phyloP scores from a whole-genome alignment of 2,797 vertebrate species.

The Tolypeutes matacus region DNA sequence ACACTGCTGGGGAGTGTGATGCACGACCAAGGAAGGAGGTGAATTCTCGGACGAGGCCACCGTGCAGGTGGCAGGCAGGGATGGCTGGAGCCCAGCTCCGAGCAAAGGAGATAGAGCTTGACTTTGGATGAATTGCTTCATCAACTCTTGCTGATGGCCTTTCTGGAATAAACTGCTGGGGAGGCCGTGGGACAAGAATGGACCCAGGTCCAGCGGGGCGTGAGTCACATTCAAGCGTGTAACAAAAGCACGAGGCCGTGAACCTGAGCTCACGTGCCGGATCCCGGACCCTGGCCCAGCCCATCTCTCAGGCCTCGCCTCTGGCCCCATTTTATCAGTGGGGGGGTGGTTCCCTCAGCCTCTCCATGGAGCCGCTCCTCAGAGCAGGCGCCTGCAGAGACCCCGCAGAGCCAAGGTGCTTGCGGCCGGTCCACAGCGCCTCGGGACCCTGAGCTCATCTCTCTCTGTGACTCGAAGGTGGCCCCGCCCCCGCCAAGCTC shows the following conservation, averaged over 20 bases:
- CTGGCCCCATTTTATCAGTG: too few species aligned
- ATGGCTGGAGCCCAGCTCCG: background rate
- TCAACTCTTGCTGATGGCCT: fast-evolving
- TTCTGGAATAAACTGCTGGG: background rate
- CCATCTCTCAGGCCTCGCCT: background rate
- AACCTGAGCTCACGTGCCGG: too few species aligned
- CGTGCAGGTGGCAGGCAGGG: background rate
- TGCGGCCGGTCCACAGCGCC: fast-evolving
- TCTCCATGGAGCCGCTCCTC: background rate
- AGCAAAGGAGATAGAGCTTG: fast-evolving
- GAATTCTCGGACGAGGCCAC: fast-evolving
- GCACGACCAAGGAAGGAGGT: background rate
- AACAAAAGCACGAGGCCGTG: fast-evolving
- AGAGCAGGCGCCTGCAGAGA: fast-evolving
- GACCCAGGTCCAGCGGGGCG: fast-evolving
- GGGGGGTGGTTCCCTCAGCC: background rate
- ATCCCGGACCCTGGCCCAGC: background rate
- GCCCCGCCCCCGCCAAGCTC: fast-evolving
- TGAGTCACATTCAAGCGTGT: fast-evolving
- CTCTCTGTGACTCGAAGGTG: background rate
- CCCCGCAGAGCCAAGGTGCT: too few species aligned
- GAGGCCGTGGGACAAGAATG: fast-evolving
- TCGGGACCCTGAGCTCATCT: background rate
- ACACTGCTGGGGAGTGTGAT: background rate
- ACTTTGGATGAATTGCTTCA: fast-evolving